These are phyloP conservation scores for Hetaerina titia DNA, from an alignment of 2,888 invertebrate genomes.

Conservation along the genomic window DNA sequence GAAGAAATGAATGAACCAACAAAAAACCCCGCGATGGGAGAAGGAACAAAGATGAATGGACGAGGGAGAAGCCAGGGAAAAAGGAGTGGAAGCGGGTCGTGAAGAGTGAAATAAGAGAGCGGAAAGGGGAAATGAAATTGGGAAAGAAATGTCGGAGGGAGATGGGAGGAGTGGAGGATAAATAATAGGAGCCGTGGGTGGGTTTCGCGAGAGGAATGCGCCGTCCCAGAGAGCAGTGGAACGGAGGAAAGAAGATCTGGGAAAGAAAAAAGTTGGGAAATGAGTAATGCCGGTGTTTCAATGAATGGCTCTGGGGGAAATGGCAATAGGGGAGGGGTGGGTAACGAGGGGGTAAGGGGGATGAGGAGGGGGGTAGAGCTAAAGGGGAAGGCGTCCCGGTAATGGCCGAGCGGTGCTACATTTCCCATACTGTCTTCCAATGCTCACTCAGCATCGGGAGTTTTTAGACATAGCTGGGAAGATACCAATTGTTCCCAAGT, in stretches of 20 bases:
- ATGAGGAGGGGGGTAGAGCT: neutral
- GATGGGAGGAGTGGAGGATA: neutral
- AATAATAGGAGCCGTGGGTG: neutral
- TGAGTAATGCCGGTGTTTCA: neutral
- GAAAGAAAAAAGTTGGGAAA: neutral
- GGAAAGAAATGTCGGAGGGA: neutral
- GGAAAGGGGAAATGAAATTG: neutral
- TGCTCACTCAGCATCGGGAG: neutral
- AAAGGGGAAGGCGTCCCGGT: neutral
- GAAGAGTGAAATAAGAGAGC: neutral
- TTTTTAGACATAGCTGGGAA: neutral
- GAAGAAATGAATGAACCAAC: neutral
- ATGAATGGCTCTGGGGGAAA: neutral
- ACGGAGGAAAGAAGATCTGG: neutral
- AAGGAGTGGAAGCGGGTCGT: neutral
- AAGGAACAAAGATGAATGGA: neutral
- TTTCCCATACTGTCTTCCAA: neutral
- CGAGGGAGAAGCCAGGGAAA: neutral
- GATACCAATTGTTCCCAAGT: neutral
- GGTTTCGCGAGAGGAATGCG: neutral
- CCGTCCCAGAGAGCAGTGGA: neutral
- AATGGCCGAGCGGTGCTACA: neutral
- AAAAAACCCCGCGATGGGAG: neutral
- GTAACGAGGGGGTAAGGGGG: neutral
- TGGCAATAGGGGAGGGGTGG: neutral